Evolutionary conservation across 2,888 invertebrate genomes (phyloP).

Genomic region (Eupithecia dodoneata): DNA sequence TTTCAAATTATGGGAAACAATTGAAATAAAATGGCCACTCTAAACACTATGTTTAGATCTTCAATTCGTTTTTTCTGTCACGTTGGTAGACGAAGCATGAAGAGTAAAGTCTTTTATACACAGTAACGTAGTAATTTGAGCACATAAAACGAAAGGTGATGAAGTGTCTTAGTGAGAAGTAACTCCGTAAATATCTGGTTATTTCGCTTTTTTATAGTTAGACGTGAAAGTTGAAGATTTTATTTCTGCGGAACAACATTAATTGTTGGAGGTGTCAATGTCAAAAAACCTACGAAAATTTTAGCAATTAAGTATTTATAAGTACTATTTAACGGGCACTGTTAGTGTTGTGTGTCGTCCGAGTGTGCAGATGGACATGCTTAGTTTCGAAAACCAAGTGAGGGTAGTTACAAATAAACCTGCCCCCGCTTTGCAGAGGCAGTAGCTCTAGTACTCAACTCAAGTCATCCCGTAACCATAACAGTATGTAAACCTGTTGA

Average conservation of each 20-base stretch:
- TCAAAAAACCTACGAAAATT: not conserved
- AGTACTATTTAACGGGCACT: not conserved
- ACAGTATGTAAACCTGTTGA: too few species aligned
- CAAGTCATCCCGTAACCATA: too few species aligned
- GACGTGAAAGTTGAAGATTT: not conserved
- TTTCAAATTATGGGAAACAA: conserved; percentile 58
- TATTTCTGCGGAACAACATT: not conserved
- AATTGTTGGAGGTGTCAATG: not conserved
- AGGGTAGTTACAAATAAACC: too few species aligned
- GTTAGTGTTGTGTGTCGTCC: too few species aligned
- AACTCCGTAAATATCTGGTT: not conserved
- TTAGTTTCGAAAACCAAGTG: too few species aligned
- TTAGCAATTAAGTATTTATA: not conserved
- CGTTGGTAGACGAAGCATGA: conserved; percentile 38
- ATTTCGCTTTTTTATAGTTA: not conserved
- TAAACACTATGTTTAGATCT: conserved; percentile 57
- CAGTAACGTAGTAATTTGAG: conserved; percentile 27
- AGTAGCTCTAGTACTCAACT: too few species aligned
- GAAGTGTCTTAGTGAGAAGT: conserved; percentile 13
- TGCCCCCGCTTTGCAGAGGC: too few species aligned
- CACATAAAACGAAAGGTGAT: conserved; percentile 27
- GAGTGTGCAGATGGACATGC: too few species aligned
- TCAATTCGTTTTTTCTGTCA: conserved; percentile 62
- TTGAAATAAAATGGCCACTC: conserved; percentile 57
- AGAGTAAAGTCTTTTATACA: conserved; percentile 23